A percentile compares a stretch with the other conserved stretches of the same genome.
Evolutionary conservation across 1,140 invertebrate genomes (phyloP).

Genomic region (Hestina assimilis): DNA sequence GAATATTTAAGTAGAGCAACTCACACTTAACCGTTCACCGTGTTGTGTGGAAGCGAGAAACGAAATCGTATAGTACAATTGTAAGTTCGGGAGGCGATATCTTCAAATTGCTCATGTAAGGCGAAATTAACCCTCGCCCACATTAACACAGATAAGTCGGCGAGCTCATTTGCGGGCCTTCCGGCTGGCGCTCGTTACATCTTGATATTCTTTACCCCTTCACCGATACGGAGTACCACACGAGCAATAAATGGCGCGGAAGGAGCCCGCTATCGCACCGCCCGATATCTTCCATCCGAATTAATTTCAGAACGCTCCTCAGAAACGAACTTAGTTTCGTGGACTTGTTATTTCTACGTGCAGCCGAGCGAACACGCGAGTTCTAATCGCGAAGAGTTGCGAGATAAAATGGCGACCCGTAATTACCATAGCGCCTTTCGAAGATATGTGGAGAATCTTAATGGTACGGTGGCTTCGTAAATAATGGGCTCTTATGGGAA

Average conservation of each 20-base stretch:
- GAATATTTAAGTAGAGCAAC: slow-evolving; percentile 62
- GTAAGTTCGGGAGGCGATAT: slow-evolving; percentile 54
- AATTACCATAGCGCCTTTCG: slow-evolving; percentile 76
- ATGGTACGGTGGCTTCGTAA: slow-evolving; percentile 75
- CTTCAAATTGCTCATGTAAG: slow-evolving; percentile 75
- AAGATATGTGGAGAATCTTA: slow-evolving; percentile 77
- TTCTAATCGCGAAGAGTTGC: slow-evolving; percentile 72
- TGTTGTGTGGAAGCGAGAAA: not conserved
- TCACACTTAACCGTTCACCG: slow-evolving; percentile 19
- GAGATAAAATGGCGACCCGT: slow-evolving; percentile 76
- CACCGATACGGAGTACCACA: slow-evolving; percentile 69
- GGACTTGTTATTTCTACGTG: slow-evolving; percentile 74
- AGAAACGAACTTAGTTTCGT: slow-evolving; percentile 74
- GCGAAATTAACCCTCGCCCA: slow-evolving; percentile 74
- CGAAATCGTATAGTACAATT: slow-evolving; percentile 11
- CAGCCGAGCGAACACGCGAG: slow-evolving; percentile 60
- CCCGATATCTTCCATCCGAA: slow-evolving; percentile 78
- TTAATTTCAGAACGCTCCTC: slow-evolving; percentile 72
- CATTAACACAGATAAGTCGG: slow-evolving; percentile 76
- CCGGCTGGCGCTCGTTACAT: slow-evolving; percentile 74
- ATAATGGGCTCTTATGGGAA: slow-evolving; percentile 78
- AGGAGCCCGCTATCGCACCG: slow-evolving; percentile 68
- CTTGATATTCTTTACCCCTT: slow-evolving; percentile 78
- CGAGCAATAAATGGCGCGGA: slow-evolving; percentile 77
- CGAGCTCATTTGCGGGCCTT: slow-evolving; percentile 77